These are phyloP conservation scores for Osedax frankpressi DNA, from an alignment of 2,888 invertebrate genomes.

Conservation along the genomic window DNA sequence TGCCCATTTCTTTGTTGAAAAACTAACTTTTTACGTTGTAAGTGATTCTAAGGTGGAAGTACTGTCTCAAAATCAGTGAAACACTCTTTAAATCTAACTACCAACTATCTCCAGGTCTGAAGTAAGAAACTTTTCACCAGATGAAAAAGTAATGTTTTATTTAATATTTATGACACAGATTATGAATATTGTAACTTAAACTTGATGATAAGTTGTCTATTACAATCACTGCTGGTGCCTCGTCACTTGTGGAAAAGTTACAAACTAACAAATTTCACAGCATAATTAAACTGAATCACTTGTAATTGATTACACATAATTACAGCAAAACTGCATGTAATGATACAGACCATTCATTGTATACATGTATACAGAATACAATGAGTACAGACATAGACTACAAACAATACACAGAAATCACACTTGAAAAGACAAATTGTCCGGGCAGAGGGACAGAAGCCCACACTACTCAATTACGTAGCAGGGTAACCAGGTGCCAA, in stretches of 20 bases:
- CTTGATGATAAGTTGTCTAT: not conserved
- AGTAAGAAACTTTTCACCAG: too few species aligned
- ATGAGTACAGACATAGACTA: not conserved
- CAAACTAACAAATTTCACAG: not conserved
- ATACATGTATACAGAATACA: not conserved
- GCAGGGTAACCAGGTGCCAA: slow-evolving; percentile 1
- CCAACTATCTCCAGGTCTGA: not conserved
- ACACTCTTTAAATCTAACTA: not conserved
- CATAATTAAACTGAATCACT: not conserved
- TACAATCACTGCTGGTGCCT: not conserved
- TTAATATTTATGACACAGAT: too few species aligned
- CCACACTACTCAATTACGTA: not conserved
- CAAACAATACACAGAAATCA: not conserved
- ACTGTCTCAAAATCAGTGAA: not conserved
- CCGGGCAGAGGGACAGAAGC: not conserved
- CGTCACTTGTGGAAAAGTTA: not conserved
- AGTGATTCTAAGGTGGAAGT: not conserved
- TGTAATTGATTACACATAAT: slow-evolving; percentile 1
- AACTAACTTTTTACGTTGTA: not conserved
- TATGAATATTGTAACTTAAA: not conserved
- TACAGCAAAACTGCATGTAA: not conserved
- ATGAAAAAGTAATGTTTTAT: too few species aligned
- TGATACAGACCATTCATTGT: not conserved
- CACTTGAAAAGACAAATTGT: not conserved
- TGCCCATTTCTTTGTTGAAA: not conserved